phyloP scores from a whole-genome alignment of 2,888 invertebrate species.

The Frankliniella intonsa region DNA sequence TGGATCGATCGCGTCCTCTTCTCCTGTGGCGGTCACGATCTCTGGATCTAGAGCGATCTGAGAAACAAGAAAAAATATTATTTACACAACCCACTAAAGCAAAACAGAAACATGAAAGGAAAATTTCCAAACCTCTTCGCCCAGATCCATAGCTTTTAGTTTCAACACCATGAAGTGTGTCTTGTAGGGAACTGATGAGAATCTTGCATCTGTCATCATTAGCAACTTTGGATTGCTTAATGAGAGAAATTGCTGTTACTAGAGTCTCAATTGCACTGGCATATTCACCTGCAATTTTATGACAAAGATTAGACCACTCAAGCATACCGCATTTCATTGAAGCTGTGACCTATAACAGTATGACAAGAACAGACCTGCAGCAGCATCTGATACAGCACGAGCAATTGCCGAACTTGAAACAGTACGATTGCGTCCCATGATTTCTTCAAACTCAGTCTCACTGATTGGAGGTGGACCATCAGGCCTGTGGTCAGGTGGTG shows the following conservation, averaged over 20 bases:
- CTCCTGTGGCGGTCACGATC: constrained; percentile 54
- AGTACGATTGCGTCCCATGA: constrained; percentile 94
- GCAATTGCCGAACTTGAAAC: constrained; percentile 97
- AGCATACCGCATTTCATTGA: not conserved
- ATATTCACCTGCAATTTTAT: constrained; percentile 66
- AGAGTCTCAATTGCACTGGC: constrained; percentile 98
- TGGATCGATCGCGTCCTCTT: constrained; percentile 59
- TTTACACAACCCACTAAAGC: not conserved
- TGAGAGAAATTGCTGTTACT: constrained; percentile 96
- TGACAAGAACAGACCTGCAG: constrained; percentile 57
- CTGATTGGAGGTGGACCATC: constrained; percentile 54
- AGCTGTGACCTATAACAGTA: not conserved
- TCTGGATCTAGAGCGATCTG: constrained; percentile 52
- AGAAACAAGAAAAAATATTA: constrained; percentile 31
- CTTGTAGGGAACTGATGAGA: constrained; percentile 91
- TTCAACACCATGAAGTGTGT: constrained; percentile 95
- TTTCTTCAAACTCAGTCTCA: constrained; percentile 97
- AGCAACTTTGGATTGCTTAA: constrained; percentile 95
- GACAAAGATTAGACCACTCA: not conserved
- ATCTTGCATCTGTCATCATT: constrained; percentile 98
- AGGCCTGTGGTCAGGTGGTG: constrained; percentile 47
- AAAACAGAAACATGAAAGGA: constrained; percentile 25
- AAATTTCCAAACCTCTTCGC: constrained; percentile 53
- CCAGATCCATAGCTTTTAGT: constrained; percentile 88
- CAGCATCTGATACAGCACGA: constrained; percentile 94